Base-by-base conservation (phyloP, 2,888 invertebrate species). In the Zygogramma bicolorata region DNA sequence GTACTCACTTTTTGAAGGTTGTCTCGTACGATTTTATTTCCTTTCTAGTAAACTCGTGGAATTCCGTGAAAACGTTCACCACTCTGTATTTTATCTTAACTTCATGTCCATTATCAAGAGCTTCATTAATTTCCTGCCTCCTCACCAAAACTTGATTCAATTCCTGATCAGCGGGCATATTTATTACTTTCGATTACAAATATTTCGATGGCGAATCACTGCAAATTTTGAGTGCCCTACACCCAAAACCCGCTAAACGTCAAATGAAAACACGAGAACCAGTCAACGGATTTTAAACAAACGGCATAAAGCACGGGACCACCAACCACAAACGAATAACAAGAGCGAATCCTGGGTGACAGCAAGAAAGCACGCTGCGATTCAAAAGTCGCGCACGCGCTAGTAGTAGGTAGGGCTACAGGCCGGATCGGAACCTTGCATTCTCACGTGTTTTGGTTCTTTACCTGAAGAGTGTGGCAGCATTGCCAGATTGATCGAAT, bases 11-110 rank as follows among this genome's bases (percentile, higher is more conserved):
- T 90, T 96, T 97, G 89, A 98, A 98, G 80, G 96, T 96, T 83
- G 92, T 91, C 86, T 97, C 95, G 88, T 97, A 97, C 87, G 96
- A 95, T 88, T 97, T 97, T 88, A 98, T 97, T 90, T 98, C 95
- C 85, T 97, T 97, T 81, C 97, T 91, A 80, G 94, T 91, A 88
- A 98, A 95, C 88, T 98, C 97, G 84, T 96, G 95, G 88, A 98
- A 98, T 88, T 98, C 97, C 53, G 97, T 95, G 88, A 93, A 97
- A 82, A 97, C 93, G 88, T 97, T 97, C 74, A 94, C 92, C 84
- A 93, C 92, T 88, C 92, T 93, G 88, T 94, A 95, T 84, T 92
- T 92, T 68, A 93, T 92, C 82, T 92, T 92, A 75, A 95, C 91
- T 82, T 94, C 93, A 77, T 93, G 89, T 42, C 96, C 97, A 82